Conservation (phyloP, 2,797 vertebrate genomes). For the Enteromius radiatus region DNA sequence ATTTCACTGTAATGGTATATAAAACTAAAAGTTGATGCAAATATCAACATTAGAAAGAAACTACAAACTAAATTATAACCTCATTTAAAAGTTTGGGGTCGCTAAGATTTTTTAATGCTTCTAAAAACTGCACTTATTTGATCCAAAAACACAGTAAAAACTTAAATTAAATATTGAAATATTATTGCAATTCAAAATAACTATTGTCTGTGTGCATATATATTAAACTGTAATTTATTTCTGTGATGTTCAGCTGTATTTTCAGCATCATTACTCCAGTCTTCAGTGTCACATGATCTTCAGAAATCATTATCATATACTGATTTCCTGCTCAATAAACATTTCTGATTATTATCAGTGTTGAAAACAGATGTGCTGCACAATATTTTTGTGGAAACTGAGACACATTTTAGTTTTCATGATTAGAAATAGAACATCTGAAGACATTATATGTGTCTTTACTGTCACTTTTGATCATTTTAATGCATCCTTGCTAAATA, state of each 20-base stretch:
- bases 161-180: background rate
- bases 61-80: background rate
- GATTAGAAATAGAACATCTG: background rate
- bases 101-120: background rate
- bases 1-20: background rate
- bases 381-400: no score
- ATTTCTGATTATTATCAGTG: background rate
- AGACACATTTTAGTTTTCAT: background rate
- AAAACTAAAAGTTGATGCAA: background rate
- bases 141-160: no score
- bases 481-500: background rate
- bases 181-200: background rate
- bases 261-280: background rate
- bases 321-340: background rate
- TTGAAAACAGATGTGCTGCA: no score
- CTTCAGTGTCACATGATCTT: slow-evolving; percentile 1
- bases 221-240: background rate
- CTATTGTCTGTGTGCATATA: background rate
- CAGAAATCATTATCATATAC: background rate
- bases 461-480: background rate
- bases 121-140: background rate
- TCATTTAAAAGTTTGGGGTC: no score
- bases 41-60: background rate
- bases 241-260: no score
- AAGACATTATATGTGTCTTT: background rate